Evolutionary conservation across 2,113 vertebrate genomes (phyloP).

Genomic region (Phaethornis superciliosus): DNA sequence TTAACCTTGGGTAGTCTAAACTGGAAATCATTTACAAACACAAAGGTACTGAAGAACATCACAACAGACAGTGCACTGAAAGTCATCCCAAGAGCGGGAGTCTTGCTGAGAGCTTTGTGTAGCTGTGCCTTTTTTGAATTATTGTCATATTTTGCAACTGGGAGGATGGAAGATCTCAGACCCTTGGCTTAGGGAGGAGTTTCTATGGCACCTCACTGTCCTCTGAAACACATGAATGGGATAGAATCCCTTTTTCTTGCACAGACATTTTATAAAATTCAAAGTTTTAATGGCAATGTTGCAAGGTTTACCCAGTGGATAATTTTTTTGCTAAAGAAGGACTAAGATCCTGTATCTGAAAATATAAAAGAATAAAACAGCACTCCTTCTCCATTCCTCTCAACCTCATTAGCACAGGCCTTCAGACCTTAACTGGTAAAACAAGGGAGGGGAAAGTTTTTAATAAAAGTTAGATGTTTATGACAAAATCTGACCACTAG

Average conservation of each 20-base stretch:
- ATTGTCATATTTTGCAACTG: neutral
- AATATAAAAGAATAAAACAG: neutral
- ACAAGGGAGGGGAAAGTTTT: neutral
- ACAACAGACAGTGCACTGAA: neutral
- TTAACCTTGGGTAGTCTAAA: conserved; percentile 57
- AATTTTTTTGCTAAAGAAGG: neutral
- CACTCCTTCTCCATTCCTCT: neutral
- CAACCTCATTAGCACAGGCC: neutral
- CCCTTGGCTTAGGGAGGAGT: accelerated
- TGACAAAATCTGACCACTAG: neutral
- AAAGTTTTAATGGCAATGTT: neutral
- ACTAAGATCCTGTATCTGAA: neutral
- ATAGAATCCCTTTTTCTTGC: neutral
- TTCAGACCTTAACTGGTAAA: neutral
- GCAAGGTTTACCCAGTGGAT: neutral
- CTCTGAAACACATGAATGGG: neutral
- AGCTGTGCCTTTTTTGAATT: neutral
- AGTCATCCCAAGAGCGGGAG: neutral
- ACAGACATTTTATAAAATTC: neutral
- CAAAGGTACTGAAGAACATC: conserved; percentile 41
- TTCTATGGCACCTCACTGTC: neutral
- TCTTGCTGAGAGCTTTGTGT: neutral
- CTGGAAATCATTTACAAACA: conserved; percentile 58
- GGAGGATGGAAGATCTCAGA: neutral
- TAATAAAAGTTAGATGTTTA: neutral